A percentile compares a stretch with the other conserved stretches of the same genome.
These are phyloP conservation scores for Yponomeuta malinellus DNA, from an alignment of 2,888 invertebrate genomes.

Conservation along the genomic window DNA sequence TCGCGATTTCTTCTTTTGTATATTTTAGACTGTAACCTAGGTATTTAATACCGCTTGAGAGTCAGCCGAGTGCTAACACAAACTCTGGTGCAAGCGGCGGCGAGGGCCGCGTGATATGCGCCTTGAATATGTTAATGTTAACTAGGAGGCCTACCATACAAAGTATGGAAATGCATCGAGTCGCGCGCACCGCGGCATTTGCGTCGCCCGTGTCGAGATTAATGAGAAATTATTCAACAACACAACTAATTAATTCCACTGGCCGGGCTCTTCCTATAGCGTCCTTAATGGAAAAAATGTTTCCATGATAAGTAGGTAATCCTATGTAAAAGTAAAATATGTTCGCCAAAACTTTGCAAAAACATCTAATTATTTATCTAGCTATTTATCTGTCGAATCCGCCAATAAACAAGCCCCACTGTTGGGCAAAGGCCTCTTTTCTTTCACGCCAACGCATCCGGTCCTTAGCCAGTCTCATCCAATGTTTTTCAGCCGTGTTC, in stretches of 20 bases:
- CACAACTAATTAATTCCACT: slow-evolving; percentile 50
- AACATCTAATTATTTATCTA: no score
- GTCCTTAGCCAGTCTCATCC: no score
- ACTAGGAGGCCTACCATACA: slow-evolving; percentile 36
- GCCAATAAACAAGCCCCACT: no score
- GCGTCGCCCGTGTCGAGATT: slow-evolving; percentile 51
- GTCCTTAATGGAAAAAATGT: neutral
- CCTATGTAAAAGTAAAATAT: no score
- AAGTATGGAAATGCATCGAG: slow-evolving; percentile 48
- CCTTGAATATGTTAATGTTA: slow-evolving; percentile 45
- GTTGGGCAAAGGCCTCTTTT: no score
- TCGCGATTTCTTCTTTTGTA: no score
- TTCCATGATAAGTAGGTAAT: neutral
- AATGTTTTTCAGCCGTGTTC: no score
- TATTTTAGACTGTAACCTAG: no score
- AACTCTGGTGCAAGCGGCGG: neutral
- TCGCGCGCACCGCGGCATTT: slow-evolving; percentile 34
- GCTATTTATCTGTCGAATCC: no score
- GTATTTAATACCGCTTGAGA: no score
- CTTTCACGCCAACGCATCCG: no score
- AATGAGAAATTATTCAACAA: slow-evolving; percentile 56
- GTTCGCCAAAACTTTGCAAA: no score
- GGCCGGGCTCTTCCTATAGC: neutral
- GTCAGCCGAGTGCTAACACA: neutral
- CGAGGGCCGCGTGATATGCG: slow-evolving; percentile 27